A percentile compares a stretch with the other conserved stretches of the same genome.
These are phyloP conservation scores for Menura novaehollandiae DNA, from an alignment of 2,113 vertebrate species.

Conservation along the genomic window DNA sequence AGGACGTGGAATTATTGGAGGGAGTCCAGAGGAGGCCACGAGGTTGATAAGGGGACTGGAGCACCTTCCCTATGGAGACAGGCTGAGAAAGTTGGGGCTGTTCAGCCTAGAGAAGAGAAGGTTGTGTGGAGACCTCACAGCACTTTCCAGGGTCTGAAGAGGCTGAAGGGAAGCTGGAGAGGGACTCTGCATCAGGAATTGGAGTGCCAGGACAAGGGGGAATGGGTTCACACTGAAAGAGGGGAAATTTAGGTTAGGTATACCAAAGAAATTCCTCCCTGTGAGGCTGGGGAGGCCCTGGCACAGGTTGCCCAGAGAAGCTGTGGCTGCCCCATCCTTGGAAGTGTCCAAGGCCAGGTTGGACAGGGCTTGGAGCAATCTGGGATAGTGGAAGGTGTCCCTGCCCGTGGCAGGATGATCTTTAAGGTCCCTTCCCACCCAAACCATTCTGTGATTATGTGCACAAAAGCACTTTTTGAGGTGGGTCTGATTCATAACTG, in stretches of 20 bases:
- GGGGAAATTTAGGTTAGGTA: too few species aligned
- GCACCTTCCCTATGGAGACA: not conserved
- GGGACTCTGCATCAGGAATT: accelerated
- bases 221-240: accelerated
- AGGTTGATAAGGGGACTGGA: not conserved
- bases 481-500: accelerated
- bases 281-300: accelerated
- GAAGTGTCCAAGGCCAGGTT: accelerated
- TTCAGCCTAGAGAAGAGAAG: not conserved
- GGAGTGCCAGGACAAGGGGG: not conserved
- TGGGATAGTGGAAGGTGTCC: not conserved
- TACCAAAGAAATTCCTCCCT: accelerated
- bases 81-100: not conserved
- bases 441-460: not conserved
- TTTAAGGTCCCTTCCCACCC: not conserved
- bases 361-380: accelerated
- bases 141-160: not conserved
- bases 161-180: not conserved
- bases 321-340: not conserved
- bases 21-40: not conserved
- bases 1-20: not conserved
- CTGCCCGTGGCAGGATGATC: not conserved
- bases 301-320: not conserved
- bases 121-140: not conserved
- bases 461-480: not conserved